Evolutionary conservation across 2,113 vertebrate species (phyloP).

Genomic region (Prochilodus magdalenae): DNA sequence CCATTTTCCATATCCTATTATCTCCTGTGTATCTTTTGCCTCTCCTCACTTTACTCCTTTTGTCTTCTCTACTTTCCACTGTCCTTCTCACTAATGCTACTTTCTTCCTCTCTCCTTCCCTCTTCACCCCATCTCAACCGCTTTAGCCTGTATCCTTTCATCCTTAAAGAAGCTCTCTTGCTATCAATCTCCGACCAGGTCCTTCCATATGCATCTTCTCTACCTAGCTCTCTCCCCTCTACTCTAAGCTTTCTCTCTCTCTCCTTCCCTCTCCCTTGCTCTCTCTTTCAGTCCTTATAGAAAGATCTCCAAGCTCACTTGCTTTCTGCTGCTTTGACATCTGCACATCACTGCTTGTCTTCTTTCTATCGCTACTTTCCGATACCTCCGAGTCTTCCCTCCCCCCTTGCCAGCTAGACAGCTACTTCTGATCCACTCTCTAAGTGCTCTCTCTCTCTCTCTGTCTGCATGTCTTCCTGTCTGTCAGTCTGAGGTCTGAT

Average conservation of each 20-base stretch:
- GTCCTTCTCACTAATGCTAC: not conserved
- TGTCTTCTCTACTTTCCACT: not conserved
- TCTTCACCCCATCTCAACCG: not conserved
- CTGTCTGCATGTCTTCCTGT: conserved; percentile 9
- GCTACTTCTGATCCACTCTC: conserved; percentile 38
- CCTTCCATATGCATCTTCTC: not conserved
- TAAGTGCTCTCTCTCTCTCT: not conserved
- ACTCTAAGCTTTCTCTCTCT: not conserved
- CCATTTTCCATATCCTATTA: conserved; percentile 4
- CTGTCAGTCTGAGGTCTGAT: conserved; percentile 34
- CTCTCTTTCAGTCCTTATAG: conserved; percentile 29
- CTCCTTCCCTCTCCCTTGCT: not conserved
- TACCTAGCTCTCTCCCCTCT: not conserved
- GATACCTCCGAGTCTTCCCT: conserved; percentile 34
- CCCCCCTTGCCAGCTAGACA: conserved; percentile 34
- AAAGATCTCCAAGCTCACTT: conserved; percentile 40
- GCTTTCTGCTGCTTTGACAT: conserved; percentile 34
- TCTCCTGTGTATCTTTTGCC: conserved; percentile 7
- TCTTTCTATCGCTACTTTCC: conserved; percentile 39
- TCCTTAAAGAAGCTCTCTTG: conserved; percentile 15
- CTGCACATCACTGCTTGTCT: conserved; percentile 40
- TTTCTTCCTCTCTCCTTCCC: conserved; percentile 7
- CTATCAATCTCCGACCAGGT: conserved; percentile 32
- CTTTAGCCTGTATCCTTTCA: conserved; percentile 19
- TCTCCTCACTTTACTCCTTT: not conserved